Percentiles rank a stretch among this genome's conserved stretches.
Conservation (phyloP, 1,140 invertebrate genomes). For the Drepana arcuata region DNA sequence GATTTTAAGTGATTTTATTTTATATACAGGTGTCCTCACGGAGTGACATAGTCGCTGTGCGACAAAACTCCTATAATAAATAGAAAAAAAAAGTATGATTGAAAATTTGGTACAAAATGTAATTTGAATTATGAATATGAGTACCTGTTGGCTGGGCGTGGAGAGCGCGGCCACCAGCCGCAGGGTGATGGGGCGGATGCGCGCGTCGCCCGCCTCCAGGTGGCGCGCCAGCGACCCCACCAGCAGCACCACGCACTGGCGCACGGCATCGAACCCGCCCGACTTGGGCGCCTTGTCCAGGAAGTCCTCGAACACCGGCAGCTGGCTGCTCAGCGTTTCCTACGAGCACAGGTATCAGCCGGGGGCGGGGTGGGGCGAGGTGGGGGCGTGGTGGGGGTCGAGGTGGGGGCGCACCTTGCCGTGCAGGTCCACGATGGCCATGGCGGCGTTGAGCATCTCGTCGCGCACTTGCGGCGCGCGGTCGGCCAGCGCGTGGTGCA, state of each 20-base stretch:
- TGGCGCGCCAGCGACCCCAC: constrained; percentile 97
- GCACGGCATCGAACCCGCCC: constrained; percentile 91
- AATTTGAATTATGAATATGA: not conserved
- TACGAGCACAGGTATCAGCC: constrained; percentile 6
- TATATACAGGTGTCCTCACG: too few species aligned
- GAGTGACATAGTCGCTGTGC: too few species aligned
- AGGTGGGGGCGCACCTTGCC: too few species aligned
- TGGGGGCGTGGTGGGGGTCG: too few species aligned
- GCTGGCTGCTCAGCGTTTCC: constrained; percentile 79
- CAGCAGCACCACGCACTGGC: constrained; percentile 96
- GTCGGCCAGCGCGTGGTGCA: constrained; percentile 90
- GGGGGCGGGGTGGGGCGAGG: too few species aligned
- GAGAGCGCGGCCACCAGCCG: constrained; percentile 92
- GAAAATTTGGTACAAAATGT: too few species aligned
- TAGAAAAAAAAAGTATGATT: not conserved
- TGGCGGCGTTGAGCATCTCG: constrained; percentile 94
- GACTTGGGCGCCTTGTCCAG: constrained; percentile 92
- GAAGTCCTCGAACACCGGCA: constrained; percentile 93
- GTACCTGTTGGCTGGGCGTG: constrained; percentile 94
- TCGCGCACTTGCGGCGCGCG: constrained; percentile 85
- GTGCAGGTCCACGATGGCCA: constrained; percentile 91
- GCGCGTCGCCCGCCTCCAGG: constrained; percentile 90
- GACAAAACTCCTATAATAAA: not conserved
- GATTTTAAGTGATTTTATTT: not conserved
- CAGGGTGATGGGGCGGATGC: constrained; percentile 93